Conservation (phyloP, 1,140 invertebrate species). For the Melitaea cinxia region DNA sequence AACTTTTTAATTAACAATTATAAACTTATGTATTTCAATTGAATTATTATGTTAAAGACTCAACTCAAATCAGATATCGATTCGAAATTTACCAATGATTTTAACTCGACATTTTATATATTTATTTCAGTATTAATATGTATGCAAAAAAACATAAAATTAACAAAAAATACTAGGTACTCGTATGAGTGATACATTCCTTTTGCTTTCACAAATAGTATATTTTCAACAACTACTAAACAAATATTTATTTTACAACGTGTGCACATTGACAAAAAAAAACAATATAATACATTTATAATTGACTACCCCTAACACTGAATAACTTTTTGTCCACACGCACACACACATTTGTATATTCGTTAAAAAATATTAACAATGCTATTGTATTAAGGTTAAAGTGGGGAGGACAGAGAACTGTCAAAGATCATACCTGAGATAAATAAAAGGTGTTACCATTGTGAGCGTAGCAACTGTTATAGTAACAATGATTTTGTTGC, state of each 20-base stretch:
- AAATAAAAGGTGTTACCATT: conserved; percentile 61
- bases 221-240: neutral
- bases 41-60: no score
- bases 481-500: neutral
- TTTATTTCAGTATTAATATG: no score
- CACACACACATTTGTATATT: conserved; percentile 51
- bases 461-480: conserved; percentile 44
- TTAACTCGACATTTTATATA: no score
- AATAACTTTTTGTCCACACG: conserved; percentile 37
- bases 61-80: no score
- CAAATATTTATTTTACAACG: neutral
- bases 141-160: no score
- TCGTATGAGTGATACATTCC: neutral
- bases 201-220: neutral
- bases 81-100: no score
- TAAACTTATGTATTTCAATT: no score
- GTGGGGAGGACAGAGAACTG: conserved; percentile 56
- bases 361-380: conserved; percentile 67
- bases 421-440: conserved; percentile 69
- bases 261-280: neutral
- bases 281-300: conserved; percentile 21
- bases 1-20: no score
- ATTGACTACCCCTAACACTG: conserved; percentile 20
- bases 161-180: no score
- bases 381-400: conserved; percentile 56